These are phyloP conservation scores for Cryptoleucopteryx plumbea DNA, from an alignment of 2,113 vertebrate genomes.

Conservation along the genomic window DNA sequence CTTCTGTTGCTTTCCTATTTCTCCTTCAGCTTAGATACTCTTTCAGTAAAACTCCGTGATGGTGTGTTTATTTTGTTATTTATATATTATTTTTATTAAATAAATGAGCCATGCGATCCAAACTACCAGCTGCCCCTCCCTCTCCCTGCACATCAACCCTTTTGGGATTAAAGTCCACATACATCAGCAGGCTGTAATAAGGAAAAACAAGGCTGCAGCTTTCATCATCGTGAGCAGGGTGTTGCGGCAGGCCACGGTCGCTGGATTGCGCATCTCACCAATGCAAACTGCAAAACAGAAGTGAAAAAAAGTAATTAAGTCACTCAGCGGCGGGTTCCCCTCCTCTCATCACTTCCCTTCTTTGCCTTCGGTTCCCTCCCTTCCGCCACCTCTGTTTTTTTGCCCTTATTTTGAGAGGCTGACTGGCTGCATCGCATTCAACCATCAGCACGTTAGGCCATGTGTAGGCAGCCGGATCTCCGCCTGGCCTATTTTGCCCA, in stretches of 20 bases:
- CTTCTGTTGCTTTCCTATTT: background rate
- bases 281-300: background rate
- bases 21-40: background rate
- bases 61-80: background rate
- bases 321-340: background rate
- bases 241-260: fast-evolving
- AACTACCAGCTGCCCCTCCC: background rate
- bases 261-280: background rate
- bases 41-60: background rate
- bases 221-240: background rate
- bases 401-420: background rate
- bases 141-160: background rate
- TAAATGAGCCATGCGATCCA: background rate
- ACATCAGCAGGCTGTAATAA: background rate
- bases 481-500: background rate
- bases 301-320: background rate
- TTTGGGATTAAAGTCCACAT: background rate
- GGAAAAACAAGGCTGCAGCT: background rate
- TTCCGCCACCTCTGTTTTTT: fast-evolving
- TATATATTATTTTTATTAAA: background rate
- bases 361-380: background rate
- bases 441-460: fast-evolving
- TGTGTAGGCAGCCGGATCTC: background rate
- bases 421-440: background rate
- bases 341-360: background rate